phyloP scores from a whole-genome alignment of 92 coral and sea anemone species.

The Pocillopora grandis region DNA sequence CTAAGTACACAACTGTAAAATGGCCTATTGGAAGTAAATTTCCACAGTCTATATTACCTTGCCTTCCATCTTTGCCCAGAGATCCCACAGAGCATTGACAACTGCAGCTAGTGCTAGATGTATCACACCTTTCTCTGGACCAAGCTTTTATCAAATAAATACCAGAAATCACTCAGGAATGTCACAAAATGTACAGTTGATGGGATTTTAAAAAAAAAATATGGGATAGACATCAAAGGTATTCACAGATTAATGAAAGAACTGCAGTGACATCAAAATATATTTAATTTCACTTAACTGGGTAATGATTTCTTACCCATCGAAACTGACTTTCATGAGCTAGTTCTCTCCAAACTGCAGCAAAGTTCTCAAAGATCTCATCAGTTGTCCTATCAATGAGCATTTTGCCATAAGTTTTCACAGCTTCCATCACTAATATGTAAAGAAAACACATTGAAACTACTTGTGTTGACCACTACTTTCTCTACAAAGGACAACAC shows the following conservation, averaged over 20 bases:
- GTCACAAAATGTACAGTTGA: too few species aligned
- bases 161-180: too few species aligned
- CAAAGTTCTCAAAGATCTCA: slow-evolving; percentile 89
- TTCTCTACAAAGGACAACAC: too few species aligned
- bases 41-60: slow-evolving; percentile 53
- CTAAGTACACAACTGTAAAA: too few species aligned
- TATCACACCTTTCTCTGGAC: slow-evolving; percentile 96
- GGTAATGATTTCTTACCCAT: slow-evolving; percentile 71
- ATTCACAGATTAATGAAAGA: too few species aligned
- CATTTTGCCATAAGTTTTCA: slow-evolving; percentile 62
- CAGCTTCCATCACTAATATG: slow-evolving; percentile 72
- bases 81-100: slow-evolving; percentile 94
- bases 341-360: slow-evolving; percentile 79
- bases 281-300: too few species aligned
- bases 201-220: too few species aligned
- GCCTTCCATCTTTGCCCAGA: slow-evolving; percentile 94
- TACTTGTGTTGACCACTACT: too few species aligned
- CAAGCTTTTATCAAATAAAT: slow-evolving; percentile 57
- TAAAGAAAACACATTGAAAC: too few species aligned
- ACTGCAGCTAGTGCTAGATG: slow-evolving; percentile 93
- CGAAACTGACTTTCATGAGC: slow-evolving; percentile 87
- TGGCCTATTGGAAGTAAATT: too few species aligned
- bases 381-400: slow-evolving; percentile 72
- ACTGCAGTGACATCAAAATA: too few species aligned
- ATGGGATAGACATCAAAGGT: too few species aligned